Conservation (phyloP, 2,888 invertebrate genomes). For the Spialia ferax region DNA sequence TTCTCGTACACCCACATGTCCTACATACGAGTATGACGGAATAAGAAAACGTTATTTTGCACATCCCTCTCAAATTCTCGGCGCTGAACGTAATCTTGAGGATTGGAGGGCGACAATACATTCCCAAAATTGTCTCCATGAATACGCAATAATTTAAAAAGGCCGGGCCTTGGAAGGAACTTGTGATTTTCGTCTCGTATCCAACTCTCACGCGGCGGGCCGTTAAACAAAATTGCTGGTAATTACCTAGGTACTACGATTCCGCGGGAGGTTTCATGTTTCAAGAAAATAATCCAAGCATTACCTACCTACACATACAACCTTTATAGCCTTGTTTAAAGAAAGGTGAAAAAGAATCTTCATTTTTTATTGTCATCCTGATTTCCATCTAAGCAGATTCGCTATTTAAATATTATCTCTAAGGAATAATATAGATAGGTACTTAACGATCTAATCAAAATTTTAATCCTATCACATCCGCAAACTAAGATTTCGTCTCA, state of each 20-base stretch:
- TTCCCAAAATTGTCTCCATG: conserved; percentile 77
- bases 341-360: too few relatives aligned
- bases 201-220: conserved; percentile 21
- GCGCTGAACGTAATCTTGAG: conserved; percentile 65
- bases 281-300: too few relatives aligned
- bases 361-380: too few relatives aligned
- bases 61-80: conserved; percentile 63
- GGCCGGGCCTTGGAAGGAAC: conserved; percentile 45
- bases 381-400: too few relatives aligned
- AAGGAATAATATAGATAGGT: too few relatives aligned
- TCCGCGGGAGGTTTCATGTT: not conserved
- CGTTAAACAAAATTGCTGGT: conserved; percentile 31
- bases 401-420: too few relatives aligned
- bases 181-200: conserved; percentile 43
- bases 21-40: too few relatives aligned
- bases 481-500: too few relatives aligned
- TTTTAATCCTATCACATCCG: too few relatives aligned
- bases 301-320: too few relatives aligned
- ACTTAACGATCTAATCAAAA: too few relatives aligned
- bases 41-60: conserved; percentile 64
- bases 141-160: conserved; percentile 78
- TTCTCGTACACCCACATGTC: conserved; percentile 26
- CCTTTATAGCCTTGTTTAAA: too few relatives aligned
- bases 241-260: conserved; percentile 15
- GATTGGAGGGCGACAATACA: conserved; percentile 66